Evolutionary conservation across 2,797 vertebrate genomes (phyloP).

Genomic region (Decapterus maruadsi): DNA sequence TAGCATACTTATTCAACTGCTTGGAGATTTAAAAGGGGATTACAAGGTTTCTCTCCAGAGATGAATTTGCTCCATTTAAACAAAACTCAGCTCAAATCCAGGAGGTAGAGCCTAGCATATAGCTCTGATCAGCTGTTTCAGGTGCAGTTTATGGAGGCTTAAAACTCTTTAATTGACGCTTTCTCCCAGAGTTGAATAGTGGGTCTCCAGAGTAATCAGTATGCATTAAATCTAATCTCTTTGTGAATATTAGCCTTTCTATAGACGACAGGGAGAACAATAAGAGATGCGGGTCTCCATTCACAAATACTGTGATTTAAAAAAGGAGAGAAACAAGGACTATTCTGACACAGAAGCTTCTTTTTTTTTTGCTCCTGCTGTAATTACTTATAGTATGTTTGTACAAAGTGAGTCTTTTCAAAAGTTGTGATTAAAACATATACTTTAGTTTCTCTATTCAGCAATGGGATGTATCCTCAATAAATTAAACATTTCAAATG

Average conservation of each 20-base stretch:
- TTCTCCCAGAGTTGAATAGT: slow-evolving; percentile 78
- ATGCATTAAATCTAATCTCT: slow-evolving; percentile 88
- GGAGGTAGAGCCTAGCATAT: slow-evolving; percentile 50
- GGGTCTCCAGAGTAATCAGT: slow-evolving; percentile 88
- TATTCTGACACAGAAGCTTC: slow-evolving; percentile 48
- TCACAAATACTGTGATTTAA: slow-evolving; percentile 72
- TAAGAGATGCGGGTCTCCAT: slow-evolving; percentile 66
- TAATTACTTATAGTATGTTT: slow-evolving; percentile 68
- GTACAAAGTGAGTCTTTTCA: slow-evolving; percentile 64
- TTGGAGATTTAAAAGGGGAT: slow-evolving; percentile 75
- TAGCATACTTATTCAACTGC: slow-evolving; percentile 74
- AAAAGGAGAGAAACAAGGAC: slow-evolving; percentile 56
- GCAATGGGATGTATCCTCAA: slow-evolving; percentile 54
- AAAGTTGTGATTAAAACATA: slow-evolving; percentile 75
- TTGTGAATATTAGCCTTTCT: slow-evolving; percentile 83
- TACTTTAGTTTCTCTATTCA: slow-evolving; percentile 63
- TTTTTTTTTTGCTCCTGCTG: slow-evolving; percentile 26
- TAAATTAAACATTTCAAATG: slow-evolving; percentile 84
- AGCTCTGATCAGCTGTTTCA: slow-evolving; percentile 80
- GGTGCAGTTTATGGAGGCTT: slow-evolving; percentile 84
- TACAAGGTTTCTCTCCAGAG: slow-evolving; percentile 79
- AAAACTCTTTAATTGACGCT: slow-evolving; percentile 84
- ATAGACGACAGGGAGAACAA: slow-evolving; percentile 69
- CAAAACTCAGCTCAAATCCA: slow-evolving; percentile 75
- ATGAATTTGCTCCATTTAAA: slow-evolving; percentile 82